Conservation (phyloP, 1,140 invertebrate species). For the Drosophila simulans region DNA sequence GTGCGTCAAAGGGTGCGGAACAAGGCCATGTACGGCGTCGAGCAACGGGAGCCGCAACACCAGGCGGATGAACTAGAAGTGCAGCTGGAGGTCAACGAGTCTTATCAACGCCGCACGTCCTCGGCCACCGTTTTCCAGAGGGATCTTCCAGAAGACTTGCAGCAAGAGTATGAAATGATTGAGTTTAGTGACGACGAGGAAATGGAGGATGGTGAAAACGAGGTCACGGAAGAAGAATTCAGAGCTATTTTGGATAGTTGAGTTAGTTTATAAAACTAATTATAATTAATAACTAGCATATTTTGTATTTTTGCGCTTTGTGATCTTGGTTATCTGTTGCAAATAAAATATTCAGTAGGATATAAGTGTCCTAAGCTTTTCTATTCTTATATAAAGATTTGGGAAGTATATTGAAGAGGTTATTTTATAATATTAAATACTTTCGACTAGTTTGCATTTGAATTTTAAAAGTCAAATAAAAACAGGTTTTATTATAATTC, state of each 20-base stretch:
- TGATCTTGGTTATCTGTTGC: no score
- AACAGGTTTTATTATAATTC: no score
- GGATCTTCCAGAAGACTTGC: constrained; percentile 39
- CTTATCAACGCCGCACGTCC: constrained; percentile 57
- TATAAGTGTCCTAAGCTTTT: no score
- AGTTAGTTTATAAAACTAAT: background rate
- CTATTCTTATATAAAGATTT: no score
- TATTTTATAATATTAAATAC: no score
- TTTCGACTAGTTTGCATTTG: no score
- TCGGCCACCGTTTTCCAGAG: constrained; percentile 52
- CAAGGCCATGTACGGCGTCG: constrained; percentile 55
- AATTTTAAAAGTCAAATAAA: no score
- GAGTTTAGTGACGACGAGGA: constrained; percentile 23
- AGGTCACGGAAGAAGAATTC: constrained; percentile 3
- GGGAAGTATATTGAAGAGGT: no score
- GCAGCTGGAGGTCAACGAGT: background rate
- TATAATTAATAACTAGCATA: no score
- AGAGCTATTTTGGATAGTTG: constrained; percentile 3
- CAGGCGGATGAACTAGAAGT: constrained; percentile 3
- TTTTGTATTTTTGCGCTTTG: no score
- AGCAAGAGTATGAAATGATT: constrained; percentile 21
- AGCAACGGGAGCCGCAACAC: background rate
- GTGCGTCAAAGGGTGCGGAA: constrained; percentile 39
- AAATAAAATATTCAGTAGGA: no score
- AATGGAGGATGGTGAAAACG: background rate